These are phyloP conservation scores for Cecidostiba fungosa DNA, from an alignment of 2,888 invertebrate genomes.

Conservation along the genomic window DNA sequence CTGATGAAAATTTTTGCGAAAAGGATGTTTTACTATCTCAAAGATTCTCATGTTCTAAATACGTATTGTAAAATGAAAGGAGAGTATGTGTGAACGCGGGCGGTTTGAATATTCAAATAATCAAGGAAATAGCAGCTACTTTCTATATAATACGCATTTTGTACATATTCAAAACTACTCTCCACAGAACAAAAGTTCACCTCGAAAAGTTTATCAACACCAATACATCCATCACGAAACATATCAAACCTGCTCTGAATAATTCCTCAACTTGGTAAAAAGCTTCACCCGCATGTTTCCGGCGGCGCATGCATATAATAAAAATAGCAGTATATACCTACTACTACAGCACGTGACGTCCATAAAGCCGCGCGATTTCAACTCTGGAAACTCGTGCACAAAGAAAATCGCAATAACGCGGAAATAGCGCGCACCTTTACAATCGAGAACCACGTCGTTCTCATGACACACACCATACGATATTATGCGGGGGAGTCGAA, in stretches of 20 bases:
- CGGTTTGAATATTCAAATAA: no score
- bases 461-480: background rate
- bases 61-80: no score
- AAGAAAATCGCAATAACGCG: background rate
- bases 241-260: background rate
- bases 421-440: background rate
- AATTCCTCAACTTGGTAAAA: background rate
- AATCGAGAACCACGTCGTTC: background rate
- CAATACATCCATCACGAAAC: background rate
- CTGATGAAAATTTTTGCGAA: no score
- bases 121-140: no score
- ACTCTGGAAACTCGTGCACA: slow-evolving; percentile 8
- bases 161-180: no score
- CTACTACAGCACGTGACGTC: background rate
- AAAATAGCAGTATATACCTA: background rate
- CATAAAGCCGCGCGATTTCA: background rate
- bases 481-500: background rate
- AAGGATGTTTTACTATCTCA: no score
- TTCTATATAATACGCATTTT: no score
- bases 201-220: slow-evolving; percentile 8
- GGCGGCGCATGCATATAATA: background rate
- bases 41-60: no score
- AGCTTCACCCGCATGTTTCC: background rate
- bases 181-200: background rate
- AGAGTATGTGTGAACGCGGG: no score